Evolutionary conservation across 2,888 invertebrate genomes (phyloP).

Genomic region (Temnothorax rugatulus): DNA sequence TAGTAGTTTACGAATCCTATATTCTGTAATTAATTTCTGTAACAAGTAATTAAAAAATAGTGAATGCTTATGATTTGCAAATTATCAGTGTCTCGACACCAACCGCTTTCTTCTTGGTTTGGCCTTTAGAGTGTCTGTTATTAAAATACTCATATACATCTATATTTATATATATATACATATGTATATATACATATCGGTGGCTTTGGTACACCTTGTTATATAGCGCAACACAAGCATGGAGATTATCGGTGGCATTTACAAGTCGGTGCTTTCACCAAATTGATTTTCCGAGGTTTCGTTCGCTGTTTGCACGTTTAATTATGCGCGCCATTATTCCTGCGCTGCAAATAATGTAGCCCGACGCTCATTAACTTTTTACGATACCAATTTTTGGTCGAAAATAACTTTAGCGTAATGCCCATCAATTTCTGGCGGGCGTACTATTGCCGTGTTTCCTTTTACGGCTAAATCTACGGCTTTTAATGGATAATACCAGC

Average conservation of each 20-base stretch:
- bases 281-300: slow-evolving; percentile 52
- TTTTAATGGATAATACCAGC: slow-evolving; percentile 34
- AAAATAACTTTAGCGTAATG: slow-evolving; percentile 46
- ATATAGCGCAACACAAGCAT: slow-evolving; percentile 23
- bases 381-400: slow-evolving; percentile 42
- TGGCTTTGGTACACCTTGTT: slow-evolving; percentile 21
- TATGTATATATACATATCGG: slow-evolving; percentile 10
- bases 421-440: slow-evolving; percentile 14
- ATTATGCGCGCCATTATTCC: slow-evolving; percentile 52
- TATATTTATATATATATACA: not conserved
- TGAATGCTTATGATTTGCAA: slow-evolving; percentile 6
- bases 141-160: slow-evolving; percentile 17
- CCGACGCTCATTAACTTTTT: slow-evolving; percentile 42
- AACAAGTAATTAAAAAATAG: slow-evolving; percentile 7
- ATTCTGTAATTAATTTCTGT: not conserved
- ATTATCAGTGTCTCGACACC: slow-evolving; percentile 19
- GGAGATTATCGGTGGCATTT: slow-evolving; percentile 46
- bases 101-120: slow-evolving; percentile 21
- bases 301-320: slow-evolving; percentile 45
- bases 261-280: slow-evolving; percentile 36
- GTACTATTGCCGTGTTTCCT: slow-evolving; percentile 3
- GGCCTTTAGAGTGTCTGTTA: slow-evolving; percentile 18
- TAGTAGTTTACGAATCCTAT: slow-evolving; percentile 11
- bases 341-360: slow-evolving; percentile 47
- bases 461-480: slow-evolving; percentile 12